These are phyloP conservation scores for Melikaiella ostensackeni DNA, from an alignment of 2,888 invertebrate species.

Conservation along the genomic window DNA sequence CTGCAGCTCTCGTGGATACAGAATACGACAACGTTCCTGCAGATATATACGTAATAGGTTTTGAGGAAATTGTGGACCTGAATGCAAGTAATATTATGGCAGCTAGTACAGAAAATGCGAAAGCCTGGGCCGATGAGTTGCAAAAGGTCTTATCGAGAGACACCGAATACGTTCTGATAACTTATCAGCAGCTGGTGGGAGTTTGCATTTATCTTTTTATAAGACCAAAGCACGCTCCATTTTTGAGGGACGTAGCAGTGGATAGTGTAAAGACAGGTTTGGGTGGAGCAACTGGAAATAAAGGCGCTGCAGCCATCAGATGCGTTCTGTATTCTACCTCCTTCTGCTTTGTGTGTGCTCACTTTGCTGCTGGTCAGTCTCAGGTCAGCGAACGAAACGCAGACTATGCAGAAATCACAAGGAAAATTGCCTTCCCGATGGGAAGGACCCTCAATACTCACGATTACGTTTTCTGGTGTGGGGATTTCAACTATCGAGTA, in stretches of 20 bases:
- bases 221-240: slow-evolving; percentile 91
- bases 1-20: slow-evolving; percentile 75
- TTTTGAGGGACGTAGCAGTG: slow-evolving; percentile 94
- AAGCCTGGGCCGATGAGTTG: slow-evolving; percentile 96
- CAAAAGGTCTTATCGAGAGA: slow-evolving; percentile 94
- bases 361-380: slow-evolving; percentile 99
- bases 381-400: slow-evolving; percentile 97
- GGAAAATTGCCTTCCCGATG: slow-evolving; percentile 94
- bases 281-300: slow-evolving; percentile 98
- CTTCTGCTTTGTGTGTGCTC: slow-evolving; percentile 98
- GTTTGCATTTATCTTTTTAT: slow-evolving; percentile 98
- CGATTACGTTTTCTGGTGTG: slow-evolving; percentile 99
- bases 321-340: slow-evolving; percentile 95
- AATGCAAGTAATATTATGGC: slow-evolving; percentile 99
- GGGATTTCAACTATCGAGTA: slow-evolving; percentile 99
- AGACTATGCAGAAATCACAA: slow-evolving; percentile 96
- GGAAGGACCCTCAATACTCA: slow-evolving; percentile 95
- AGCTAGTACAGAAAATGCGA: slow-evolving; percentile 94
- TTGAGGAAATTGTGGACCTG: slow-evolving; percentile 99
- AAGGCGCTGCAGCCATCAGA: slow-evolving; percentile 96
- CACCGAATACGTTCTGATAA: slow-evolving; percentile 91
- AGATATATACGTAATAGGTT: slow-evolving; percentile 98
- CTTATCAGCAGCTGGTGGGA: slow-evolving; percentile 97
- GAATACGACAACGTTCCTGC: slow-evolving; percentile 82
- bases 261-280: slow-evolving; percentile 99